Percentiles rank a stretch among this genome's conserved stretches.
Conservation (phyloP, 2,888 invertebrate species). For the Aproaerema taeniolella region DNA sequence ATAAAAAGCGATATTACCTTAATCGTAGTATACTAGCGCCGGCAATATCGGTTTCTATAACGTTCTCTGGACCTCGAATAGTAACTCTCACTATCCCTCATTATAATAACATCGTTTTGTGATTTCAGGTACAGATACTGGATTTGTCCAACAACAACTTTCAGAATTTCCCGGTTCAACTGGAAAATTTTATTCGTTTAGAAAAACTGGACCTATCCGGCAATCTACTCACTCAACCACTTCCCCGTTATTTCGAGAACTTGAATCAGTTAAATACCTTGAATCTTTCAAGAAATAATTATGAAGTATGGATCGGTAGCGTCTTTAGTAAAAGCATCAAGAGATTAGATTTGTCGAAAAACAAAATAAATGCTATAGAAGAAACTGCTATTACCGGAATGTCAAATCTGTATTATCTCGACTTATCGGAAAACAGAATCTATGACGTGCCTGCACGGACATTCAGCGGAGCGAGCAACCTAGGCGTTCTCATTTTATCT, state of each 20-base stretch:
- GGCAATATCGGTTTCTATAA: no score
- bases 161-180: constrained; percentile 66
- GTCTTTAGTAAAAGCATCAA: constrained; percentile 54
- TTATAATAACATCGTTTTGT: constrained; percentile 9
- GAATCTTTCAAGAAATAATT: constrained; percentile 78
- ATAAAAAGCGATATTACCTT: no score
- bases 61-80: no score
- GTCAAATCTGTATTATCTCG: constrained; percentile 73
- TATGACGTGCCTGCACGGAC: constrained; percentile 71
- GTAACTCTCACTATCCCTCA: not conserved
- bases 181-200: constrained; percentile 69
- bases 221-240: constrained; percentile 70
- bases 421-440: constrained; percentile 84
- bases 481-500: constrained; percentile 80
- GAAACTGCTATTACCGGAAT: constrained; percentile 77
- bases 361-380: constrained; percentile 79
- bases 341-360: constrained; percentile 80
- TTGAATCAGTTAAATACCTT: constrained; percentile 70
- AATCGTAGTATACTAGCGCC: no score
- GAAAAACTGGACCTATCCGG: constrained; percentile 61
- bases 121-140: constrained; percentile 79
- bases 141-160: constrained; percentile 81
- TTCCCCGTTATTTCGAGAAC: constrained; percentile 57
- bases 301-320: constrained; percentile 50
- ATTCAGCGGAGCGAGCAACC: constrained; percentile 74